phyloP scores from a whole-genome alignment of 2,888 invertebrate genomes.

The Drosophila heteroneura region DNA sequence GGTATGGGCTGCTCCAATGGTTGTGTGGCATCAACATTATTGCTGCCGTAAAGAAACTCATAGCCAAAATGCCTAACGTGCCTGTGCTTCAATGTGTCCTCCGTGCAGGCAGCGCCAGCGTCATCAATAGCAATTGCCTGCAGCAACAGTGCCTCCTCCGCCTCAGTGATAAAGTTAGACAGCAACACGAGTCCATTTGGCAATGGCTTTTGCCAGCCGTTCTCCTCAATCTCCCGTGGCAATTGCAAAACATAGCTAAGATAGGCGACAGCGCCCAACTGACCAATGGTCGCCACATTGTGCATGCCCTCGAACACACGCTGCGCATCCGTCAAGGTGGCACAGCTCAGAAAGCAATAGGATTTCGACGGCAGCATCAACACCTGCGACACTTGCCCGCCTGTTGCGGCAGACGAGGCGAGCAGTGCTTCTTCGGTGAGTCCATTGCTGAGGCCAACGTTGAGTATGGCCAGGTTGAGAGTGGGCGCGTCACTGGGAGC shows the following conservation, averaged over 20 bases:
- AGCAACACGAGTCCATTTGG: constrained; percentile 91
- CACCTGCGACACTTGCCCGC: constrained; percentile 87
- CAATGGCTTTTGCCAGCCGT: constrained; percentile 83
- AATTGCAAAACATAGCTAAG: constrained; percentile 85
- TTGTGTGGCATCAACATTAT: constrained; percentile 91
- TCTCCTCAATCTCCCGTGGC: constrained; percentile 57
- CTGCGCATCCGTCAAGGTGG: constrained; percentile 86
- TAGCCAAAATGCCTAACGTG: constrained; percentile 96
- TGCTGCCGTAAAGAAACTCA: constrained; percentile 94
- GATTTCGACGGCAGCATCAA: constrained; percentile 92
- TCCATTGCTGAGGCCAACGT: constrained; percentile 94
- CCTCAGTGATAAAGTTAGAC: constrained; percentile 89
- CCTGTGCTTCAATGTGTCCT: constrained; percentile 90
- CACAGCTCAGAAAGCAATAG: constrained; percentile 91
- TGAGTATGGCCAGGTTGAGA: constrained; percentile 88
- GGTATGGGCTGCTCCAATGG: constrained; percentile 91
- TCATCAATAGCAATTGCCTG: constrained; percentile 87
- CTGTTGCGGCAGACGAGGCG: constrained; percentile 86
- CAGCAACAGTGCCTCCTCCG: constrained; percentile 89
- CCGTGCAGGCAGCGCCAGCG: neutral
- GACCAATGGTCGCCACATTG: constrained; percentile 87
- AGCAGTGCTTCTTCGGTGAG: constrained; percentile 89
- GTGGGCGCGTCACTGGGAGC: constrained; percentile 82
- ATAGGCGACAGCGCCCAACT: constrained; percentile 87
- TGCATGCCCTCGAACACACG: constrained; percentile 88